A percentile compares a stretch with the other conserved stretches of the same genome.
phyloP scores from a whole-genome alignment of 1,140 invertebrate genomes.

The Octopus sinensis region DNA sequence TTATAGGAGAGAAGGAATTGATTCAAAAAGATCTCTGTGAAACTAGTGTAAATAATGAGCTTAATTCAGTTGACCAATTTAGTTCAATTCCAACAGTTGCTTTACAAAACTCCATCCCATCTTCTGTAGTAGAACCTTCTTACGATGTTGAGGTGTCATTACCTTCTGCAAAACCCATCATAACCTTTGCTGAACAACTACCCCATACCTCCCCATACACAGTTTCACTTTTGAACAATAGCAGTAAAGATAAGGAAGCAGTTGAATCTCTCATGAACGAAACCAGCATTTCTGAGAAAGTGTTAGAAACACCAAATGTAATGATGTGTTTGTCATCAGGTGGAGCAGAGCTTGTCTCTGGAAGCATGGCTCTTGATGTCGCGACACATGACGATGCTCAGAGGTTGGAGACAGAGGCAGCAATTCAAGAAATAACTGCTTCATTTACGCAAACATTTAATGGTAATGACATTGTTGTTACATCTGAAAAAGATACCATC shows the following conservation, averaged over 20 bases:
- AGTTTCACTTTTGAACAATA: neutral
- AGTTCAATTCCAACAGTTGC: neutral
- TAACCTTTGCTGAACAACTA: neutral
- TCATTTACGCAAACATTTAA: neutral
- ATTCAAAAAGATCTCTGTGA: no score
- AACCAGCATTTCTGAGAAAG: neutral
- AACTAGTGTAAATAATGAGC: no score
- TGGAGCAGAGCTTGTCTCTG: neutral
- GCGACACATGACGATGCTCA: neutral
- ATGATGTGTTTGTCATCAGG: neutral
- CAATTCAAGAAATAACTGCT: slow-evolving; percentile 1
- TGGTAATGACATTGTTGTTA: neutral
- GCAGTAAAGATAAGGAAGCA: slow-evolving; percentile 1
- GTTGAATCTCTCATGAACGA: neutral
- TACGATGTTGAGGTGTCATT: neutral
- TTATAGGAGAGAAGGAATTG: no score
- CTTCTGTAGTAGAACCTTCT: neutral
- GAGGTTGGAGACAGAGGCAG: neutral
- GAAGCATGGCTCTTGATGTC: neutral
- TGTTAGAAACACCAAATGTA: neutral
- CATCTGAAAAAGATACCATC: neutral
- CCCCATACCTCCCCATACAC: neutral
- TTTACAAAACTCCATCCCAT: neutral
- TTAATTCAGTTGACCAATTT: no score
- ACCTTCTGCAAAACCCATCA: neutral